Percentiles rank a stretch among this genome's conserved stretches.
Evolutionary conservation across 2,888 invertebrate genomes (phyloP).

Genomic region (Amphimallon solstitiale): DNA sequence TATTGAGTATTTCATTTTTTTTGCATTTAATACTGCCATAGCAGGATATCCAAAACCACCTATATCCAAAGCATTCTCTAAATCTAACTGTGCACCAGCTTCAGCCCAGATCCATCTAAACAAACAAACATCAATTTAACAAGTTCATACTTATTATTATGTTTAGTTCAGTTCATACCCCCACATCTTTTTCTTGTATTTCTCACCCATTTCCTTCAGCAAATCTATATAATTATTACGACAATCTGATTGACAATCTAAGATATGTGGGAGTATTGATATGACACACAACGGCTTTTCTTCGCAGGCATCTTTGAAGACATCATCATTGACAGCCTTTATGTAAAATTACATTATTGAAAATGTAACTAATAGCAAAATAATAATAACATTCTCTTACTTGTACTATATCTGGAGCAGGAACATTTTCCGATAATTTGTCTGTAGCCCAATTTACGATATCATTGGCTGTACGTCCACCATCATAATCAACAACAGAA

Average conservation of each 20-base stretch:
- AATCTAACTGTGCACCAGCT: constrained; percentile 82
- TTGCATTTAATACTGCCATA: constrained; percentile 94
- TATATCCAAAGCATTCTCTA: constrained; percentile 92
- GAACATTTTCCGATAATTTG: constrained; percentile 85
- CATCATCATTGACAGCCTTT: constrained; percentile 66
- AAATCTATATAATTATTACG: constrained; percentile 82
- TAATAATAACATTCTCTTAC: constrained; percentile 57
- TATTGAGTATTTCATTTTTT: constrained; percentile 96
- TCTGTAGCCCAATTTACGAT: constrained; percentile 92
- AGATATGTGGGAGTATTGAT: constrained; percentile 90
- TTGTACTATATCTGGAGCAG: constrained; percentile 88
- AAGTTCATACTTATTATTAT: neutral
- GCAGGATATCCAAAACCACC: constrained; percentile 99
- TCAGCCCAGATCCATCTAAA: constrained; percentile 93
- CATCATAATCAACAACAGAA: constrained; percentile 86
- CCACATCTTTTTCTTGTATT: constrained; percentile 94
- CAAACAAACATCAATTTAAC: constrained; percentile 37
- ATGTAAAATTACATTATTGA: constrained; percentile 10
- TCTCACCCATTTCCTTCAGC: constrained; percentile 81
- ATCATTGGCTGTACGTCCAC: constrained; percentile 88
- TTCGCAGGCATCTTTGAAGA: constrained; percentile 79
- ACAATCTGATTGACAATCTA: constrained; percentile 94
- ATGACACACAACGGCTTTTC: constrained; percentile 91
- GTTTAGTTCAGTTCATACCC: constrained; percentile 69
- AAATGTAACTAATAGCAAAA: neutral